These are phyloP conservation scores for Ovis canadensis DNA, from an alignment of 2,113 vertebrate species.

Conservation along the genomic window DNA sequence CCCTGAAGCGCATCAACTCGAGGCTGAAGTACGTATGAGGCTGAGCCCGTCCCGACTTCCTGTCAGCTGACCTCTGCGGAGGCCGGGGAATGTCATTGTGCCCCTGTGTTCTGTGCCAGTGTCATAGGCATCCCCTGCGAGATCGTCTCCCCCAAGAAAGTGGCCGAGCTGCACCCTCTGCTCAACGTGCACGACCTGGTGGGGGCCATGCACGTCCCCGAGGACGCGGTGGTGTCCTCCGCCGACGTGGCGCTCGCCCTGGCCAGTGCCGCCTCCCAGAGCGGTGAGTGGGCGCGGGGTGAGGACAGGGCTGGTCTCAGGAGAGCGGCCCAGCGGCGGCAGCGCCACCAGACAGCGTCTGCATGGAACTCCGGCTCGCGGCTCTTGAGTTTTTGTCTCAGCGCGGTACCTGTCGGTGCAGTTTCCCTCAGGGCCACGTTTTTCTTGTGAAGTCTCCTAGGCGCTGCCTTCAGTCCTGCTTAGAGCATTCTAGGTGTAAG, in stretches of 20 bases:
- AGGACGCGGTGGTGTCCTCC: conserved; percentile 91
- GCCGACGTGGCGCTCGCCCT: conserved; percentile 91
- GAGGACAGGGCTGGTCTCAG: background rate
- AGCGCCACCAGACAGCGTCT: background rate
- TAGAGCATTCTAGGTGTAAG: background rate
- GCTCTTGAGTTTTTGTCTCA: background rate
- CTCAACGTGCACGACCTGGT: conserved; percentile 97
- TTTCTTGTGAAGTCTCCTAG: background rate
- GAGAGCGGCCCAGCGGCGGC: background rate
- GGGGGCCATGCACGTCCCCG: conserved; percentile 93
- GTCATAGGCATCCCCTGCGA: conserved; percentile 92
- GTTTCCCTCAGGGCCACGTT: background rate
- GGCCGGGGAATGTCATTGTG: background rate
- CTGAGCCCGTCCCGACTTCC: background rate
- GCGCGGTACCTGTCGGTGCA: background rate
- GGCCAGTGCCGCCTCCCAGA: conserved; percentile 88
- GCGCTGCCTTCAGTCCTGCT: background rate
- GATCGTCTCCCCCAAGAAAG: conserved; percentile 93
- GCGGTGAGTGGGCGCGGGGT: conserved; percentile 80
- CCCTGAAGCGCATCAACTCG: conserved; percentile 92
- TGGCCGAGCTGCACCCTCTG: conserved; percentile 91
- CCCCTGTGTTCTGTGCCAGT: conserved; percentile 79
- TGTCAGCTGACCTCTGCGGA: background rate
- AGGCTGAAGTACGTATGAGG: conserved; percentile 86
- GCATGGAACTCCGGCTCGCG: background rate